These are phyloP conservation scores for Sebastiscus albofasciatus DNA, from an alignment of 2,797 vertebrate species.

Conservation along the genomic window DNA sequence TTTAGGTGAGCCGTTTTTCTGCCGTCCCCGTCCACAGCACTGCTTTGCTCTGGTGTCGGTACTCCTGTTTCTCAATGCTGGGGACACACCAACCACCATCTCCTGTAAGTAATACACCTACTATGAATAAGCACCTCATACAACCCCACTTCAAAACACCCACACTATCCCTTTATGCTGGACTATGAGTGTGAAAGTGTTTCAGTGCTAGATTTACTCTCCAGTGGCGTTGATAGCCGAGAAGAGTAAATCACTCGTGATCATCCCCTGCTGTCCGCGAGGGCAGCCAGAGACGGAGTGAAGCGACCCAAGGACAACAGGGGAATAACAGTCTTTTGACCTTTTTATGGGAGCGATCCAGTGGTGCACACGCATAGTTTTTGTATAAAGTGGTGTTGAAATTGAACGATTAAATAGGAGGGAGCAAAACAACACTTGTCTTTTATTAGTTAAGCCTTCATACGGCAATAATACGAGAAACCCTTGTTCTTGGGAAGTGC, in stretches of 20 bases:
- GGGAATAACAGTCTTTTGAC: not conserved
- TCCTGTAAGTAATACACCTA: too few species aligned
- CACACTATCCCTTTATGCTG: too few species aligned
- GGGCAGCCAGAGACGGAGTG: not conserved
- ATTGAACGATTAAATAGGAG: not conserved
- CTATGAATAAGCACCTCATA: too few species aligned
- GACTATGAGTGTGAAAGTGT: not conserved
- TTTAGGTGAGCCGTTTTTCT: too few species aligned
- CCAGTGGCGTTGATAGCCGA: not conserved
- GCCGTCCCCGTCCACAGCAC: too few species aligned
- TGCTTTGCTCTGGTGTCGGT: too few species aligned
- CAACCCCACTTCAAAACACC: too few species aligned
- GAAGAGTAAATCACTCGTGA: constrained; percentile 7
- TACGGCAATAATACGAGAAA: not conserved
- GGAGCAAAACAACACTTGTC: not conserved
- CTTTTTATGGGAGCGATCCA: not conserved
- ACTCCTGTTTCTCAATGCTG: too few species aligned
- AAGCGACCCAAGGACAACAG: not conserved
- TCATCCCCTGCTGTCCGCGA: constrained; percentile 10
- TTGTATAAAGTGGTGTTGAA: not conserved
- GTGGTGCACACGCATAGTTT: not conserved
- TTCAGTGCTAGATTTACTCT: constrained; percentile 30
- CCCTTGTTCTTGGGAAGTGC: not conserved
- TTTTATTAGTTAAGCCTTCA: not conserved
- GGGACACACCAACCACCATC: too few species aligned